Percentiles rank a stretch among this genome's conserved stretches.
Conservation (phyloP, 2,113 vertebrate species). For the Callocephalon fimbriatum region DNA sequence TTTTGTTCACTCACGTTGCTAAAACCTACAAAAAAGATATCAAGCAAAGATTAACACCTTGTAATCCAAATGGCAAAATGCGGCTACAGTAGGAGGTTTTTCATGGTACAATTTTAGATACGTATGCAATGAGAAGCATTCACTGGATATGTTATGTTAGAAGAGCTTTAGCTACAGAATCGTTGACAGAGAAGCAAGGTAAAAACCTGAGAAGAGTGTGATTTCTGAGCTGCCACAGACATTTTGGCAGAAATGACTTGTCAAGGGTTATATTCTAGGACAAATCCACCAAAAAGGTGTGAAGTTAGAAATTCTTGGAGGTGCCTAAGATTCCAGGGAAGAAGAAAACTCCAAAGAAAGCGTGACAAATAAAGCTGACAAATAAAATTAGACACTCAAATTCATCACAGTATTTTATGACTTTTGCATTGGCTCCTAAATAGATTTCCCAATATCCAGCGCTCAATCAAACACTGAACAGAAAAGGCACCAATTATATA, state of each 20-base stretch:
- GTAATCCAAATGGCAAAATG: not conserved
- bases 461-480: not conserved
- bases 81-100: not conserved
- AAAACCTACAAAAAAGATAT: not conserved
- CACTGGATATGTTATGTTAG: not conserved
- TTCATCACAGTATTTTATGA: not conserved
- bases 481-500: not conserved
- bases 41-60: not conserved
- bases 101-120: not conserved
- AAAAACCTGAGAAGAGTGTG: constrained; percentile 17
- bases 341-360: not conserved
- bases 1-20: not conserved
- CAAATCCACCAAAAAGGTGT: not conserved
- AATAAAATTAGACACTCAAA: not conserved
- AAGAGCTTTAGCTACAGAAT: not conserved
- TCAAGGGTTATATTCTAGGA: not conserved
- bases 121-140: not conserved
- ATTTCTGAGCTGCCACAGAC: constrained; percentile 30
- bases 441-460: not conserved
- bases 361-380: not conserved
- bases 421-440: not conserved
- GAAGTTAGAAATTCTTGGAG: constrained; percentile 13
- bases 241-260: constrained; percentile 27
- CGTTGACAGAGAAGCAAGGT: not conserved
- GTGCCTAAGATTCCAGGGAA: constrained; percentile 8